Conservation (phyloP, 2,797 vertebrate species). For the Danio kyathit region DNA sequence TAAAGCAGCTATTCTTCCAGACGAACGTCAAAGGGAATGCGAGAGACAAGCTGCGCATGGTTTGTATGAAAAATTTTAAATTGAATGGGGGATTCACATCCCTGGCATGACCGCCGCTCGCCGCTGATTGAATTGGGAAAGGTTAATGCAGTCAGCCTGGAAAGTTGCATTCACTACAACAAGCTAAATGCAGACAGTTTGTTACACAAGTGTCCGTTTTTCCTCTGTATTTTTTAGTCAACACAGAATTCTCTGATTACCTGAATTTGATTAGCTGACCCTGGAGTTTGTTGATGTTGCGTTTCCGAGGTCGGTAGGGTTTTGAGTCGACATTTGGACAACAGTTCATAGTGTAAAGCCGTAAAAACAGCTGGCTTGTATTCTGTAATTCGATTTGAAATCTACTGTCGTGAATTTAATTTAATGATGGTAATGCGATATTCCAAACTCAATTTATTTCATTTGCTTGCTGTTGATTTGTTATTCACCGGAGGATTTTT, state of each 20-base stretch:
- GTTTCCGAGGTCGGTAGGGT: slow-evolving; percentile 55
- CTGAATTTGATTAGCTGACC: slow-evolving; percentile 37
- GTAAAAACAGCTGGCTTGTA: slow-evolving; percentile 73
- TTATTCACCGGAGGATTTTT: slow-evolving; percentile 65
- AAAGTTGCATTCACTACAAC: slow-evolving; percentile 7
- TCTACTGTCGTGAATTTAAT: slow-evolving; percentile 76
- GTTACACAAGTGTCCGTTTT: slow-evolving; percentile 42
- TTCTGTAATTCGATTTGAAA: slow-evolving; percentile 73
- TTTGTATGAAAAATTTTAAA: slow-evolving; percentile 52
- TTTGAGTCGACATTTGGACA: slow-evolving; percentile 57
- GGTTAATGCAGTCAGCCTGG: slow-evolving; percentile 40
- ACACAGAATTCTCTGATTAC: slow-evolving; percentile 26
- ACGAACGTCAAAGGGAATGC: slow-evolving; percentile 62
- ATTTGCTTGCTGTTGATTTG: slow-evolving; percentile 77
- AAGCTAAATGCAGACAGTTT: slow-evolving; percentile 8
- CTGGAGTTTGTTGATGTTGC: slow-evolving; percentile 57
- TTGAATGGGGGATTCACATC: slow-evolving; percentile 63
- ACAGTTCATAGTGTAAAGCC: slow-evolving; percentile 62
- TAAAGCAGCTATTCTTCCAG: slow-evolving; percentile 65
- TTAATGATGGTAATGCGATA: slow-evolving; percentile 79
- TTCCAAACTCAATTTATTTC: slow-evolving; percentile 76
- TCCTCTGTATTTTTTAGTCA: neutral
- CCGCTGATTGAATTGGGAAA: slow-evolving; percentile 61
- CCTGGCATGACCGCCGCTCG: slow-evolving; percentile 39
- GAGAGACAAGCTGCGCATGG: slow-evolving; percentile 43